phyloP scores from a whole-genome alignment of 2,797 vertebrate genomes.

The Catharus ustulatus region DNA sequence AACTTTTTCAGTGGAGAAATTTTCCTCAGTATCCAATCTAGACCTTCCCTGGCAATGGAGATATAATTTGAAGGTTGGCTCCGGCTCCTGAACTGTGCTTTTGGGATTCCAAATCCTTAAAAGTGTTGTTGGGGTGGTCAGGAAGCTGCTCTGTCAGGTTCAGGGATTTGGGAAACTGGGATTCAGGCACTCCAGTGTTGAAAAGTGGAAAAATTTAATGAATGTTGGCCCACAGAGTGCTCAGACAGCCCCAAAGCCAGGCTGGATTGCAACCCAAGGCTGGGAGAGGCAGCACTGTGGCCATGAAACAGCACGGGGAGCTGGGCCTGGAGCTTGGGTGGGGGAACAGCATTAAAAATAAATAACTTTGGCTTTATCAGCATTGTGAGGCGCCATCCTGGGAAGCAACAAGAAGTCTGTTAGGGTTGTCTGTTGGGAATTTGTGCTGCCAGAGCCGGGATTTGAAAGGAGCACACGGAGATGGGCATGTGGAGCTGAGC shows the following conservation, averaged over 20 bases:
- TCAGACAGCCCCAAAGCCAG: rapidly evolving
- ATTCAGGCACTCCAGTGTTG: not conserved
- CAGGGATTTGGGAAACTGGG: not conserved
- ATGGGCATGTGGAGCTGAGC: rapidly evolving
- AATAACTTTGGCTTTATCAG: not conserved
- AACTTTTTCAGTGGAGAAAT: not conserved
- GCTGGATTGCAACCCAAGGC: not conserved
- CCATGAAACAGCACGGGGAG: not conserved
- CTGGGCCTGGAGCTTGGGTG: not conserved
- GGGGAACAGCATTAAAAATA: not conserved
- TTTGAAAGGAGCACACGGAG: not conserved
- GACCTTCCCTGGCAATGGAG: not conserved
- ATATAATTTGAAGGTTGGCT: not conserved
- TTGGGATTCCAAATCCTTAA: not conserved
- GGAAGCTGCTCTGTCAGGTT: not conserved
- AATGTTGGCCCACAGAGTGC: not conserved
- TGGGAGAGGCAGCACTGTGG: not conserved
- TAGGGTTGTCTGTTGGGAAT: not conserved
- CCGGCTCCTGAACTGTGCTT: not conserved
- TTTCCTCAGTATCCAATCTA: not conserved
- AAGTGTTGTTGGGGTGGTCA: not conserved
- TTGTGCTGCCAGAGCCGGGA: not conserved
- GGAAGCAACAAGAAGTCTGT: not conserved
- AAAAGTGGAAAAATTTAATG: not conserved
- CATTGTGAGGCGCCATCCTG: not conserved